Evolutionary conservation across 2,113 vertebrate species (phyloP), one percentile per base, ranked within the genome.

Genomic region (Melanostigma gelatinosum): DNA sequence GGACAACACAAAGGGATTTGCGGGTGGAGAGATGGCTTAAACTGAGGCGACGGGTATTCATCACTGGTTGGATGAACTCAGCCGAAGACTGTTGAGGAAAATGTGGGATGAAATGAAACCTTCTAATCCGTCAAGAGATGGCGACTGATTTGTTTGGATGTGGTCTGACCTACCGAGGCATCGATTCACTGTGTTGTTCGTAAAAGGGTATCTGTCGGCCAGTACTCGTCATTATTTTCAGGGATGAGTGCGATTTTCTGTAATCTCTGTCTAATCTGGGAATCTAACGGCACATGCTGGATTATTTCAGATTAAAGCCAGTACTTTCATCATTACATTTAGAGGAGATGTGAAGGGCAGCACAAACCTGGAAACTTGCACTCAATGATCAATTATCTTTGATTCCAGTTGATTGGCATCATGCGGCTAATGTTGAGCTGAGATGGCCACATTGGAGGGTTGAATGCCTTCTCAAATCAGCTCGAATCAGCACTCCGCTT

Each of bases 271-370:
- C 27, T 91, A 82, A 91, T 92, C 91, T 88, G 72, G 18, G 57
- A 68, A 72, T 78, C 68, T 57, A 34, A 44, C 64, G 55, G 60
- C 1, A 16, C 50, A 3, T 1, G 0, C 20, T 42, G 90, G 93
- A 94, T 93, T 93, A 84, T 83, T 73, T 76, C 72, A 83, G 92
- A 93, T 93, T 92, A 88, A 77, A 78, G 10, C 63, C 44, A 15
- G 62, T 54, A 18, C 85, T 90, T 15, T 68, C 6, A 48, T 52
- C 81, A 90, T 89, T 91, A 46, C 32, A 78, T 88, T 72, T 77
- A 34, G 72, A 88, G 74, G 83, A 75, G 61, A 77, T n/a, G 71
- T 78, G 32, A 84, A 82, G 87, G 87, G 29, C 72, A 32, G 0
- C 18, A 7, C 29, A 15, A 52, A 69, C 55, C 63, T 58, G 36